Evolutionary conservation across 2,113 vertebrate species (phyloP).

Genomic region (Oophaga pumilio): DNA sequence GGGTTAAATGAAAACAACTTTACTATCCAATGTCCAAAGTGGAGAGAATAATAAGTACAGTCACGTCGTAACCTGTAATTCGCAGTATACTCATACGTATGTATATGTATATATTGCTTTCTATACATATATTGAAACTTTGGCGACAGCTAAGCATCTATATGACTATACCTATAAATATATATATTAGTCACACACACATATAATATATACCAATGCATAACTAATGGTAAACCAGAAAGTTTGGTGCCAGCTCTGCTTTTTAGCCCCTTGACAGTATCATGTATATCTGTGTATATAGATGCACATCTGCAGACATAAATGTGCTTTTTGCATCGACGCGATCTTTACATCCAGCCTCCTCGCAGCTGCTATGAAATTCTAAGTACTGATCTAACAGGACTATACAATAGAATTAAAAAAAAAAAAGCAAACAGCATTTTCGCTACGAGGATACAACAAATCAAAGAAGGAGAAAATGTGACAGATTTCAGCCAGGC

Average conservation of each 20-base stretch:
- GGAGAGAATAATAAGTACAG: not conserved
- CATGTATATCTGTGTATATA: not conserved
- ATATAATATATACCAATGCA: not conserved
- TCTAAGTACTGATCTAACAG: not conserved
- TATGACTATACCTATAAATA: not conserved
- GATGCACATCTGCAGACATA: not conserved
- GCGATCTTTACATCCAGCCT: not conserved
- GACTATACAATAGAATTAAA: not conserved
- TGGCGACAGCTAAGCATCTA: not conserved
- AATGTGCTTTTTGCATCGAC: not conserved
- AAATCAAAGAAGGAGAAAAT: not conserved
- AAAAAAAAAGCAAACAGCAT: not conserved
- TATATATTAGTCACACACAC: not conserved
- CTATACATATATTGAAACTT: not conserved
- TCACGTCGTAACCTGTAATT: not conserved
- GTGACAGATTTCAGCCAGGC: not conserved
- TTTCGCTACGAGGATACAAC: not conserved
- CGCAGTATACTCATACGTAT: not conserved
- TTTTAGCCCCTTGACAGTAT: not conserved
- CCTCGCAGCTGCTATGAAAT: not conserved
- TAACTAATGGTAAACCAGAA: not conserved
- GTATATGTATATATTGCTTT: not conserved
- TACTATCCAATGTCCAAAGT: not conserved
- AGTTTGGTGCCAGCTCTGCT: not conserved
- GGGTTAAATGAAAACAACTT: slow-evolving; percentile 4